A percentile compares a stretch with the other conserved stretches of the same genome.
Conservation (phyloP, 2,888 invertebrate genomes). For the Polyommatus iphigenia region DNA sequence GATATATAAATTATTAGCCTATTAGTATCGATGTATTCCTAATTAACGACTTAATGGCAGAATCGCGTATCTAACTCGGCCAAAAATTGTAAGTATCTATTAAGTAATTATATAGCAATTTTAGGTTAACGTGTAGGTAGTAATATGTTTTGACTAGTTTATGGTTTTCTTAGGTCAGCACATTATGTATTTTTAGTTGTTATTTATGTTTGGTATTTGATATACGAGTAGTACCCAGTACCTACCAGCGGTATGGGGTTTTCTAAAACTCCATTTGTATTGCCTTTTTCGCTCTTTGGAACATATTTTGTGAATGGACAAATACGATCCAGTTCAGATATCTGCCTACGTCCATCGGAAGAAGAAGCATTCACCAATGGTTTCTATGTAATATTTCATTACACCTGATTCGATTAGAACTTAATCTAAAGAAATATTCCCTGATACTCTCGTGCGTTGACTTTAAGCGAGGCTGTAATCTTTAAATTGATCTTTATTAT, state of each 20-base stretch:
- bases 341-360: not conserved
- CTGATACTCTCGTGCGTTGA: constrained; percentile 11
- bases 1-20: constrained; percentile 10
- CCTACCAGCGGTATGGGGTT: not conserved
- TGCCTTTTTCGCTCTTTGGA: not conserved
- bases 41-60: constrained; percentile 7
- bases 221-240: not conserved
- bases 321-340: not conserved
- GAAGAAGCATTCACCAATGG: not conserved
- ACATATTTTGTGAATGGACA: not conserved
- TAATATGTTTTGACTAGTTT: not conserved
- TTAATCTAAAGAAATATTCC: constrained; percentile 5
- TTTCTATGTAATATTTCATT: not conserved
- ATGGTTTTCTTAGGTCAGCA: not conserved
- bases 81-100: not conserved
- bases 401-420: not conserved
- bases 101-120: not conserved
- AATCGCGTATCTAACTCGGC: not conserved
- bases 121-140: not conserved
- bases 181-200: not conserved
- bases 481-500: constrained; percentile 43
- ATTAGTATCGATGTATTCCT: not conserved
- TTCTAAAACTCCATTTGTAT: not conserved
- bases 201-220: not conserved
- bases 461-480: constrained; percentile 27